phyloP scores from a whole-genome alignment of 1,140 invertebrate species.

The Neodiprion pinetum region DNA sequence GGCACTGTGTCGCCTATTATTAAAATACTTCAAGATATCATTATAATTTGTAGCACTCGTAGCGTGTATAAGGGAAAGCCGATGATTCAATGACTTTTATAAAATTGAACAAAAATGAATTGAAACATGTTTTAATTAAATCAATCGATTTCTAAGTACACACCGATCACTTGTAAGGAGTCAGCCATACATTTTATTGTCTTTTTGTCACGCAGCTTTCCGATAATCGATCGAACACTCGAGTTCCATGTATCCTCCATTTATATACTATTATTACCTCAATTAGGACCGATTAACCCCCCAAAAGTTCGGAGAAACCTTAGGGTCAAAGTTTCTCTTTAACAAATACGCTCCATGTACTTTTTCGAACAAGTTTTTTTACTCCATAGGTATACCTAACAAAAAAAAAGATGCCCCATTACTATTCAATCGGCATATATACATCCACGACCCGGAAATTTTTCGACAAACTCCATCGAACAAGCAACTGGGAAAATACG shows the following conservation, averaged over 20 bases:
- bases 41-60: too few relatives aligned
- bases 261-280: not conserved
- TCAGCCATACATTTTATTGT: not conserved
- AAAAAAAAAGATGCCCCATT: too few relatives aligned
- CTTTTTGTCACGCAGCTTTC: not conserved
- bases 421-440: too few relatives aligned
- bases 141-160: not conserved
- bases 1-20: too few relatives aligned
- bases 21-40: too few relatives aligned
- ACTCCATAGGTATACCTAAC: too few relatives aligned
- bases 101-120: too few relatives aligned
- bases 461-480: too few relatives aligned
- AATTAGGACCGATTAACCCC: not conserved
- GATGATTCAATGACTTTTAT: too few relatives aligned
- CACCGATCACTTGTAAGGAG: not conserved
- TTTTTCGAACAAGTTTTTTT: not conserved
- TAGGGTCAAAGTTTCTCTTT: not conserved
- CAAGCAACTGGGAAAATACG: too few relatives aligned
- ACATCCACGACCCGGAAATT: too few relatives aligned
- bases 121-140: not conserved
- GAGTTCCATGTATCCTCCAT: not conserved
- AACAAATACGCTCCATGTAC: not conserved
- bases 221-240: not conserved
- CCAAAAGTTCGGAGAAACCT: not conserved
- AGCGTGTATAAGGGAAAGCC: too few relatives aligned